Conservation (phyloP, 2,797 vertebrate genomes). For the Hoplostethus mediterraneus region DNA sequence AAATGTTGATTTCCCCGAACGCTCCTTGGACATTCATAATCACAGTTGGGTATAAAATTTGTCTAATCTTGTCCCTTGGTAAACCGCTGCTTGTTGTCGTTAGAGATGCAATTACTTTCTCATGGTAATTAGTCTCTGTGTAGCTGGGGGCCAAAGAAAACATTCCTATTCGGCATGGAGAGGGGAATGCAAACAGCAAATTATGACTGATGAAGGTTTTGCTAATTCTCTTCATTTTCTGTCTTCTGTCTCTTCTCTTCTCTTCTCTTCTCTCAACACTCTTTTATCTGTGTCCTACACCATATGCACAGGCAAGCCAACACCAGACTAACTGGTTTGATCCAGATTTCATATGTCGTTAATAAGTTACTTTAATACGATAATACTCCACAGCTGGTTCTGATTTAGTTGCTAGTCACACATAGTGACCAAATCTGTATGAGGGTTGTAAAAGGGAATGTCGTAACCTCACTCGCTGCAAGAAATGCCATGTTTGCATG, state of each 20-base stretch:
- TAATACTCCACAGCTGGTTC: conserved; percentile 30
- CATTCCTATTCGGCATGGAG: conserved; percentile 9
- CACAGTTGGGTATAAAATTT: conserved; percentile 25
- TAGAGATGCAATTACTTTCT: conserved; percentile 33
- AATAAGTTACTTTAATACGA: conserved; percentile 30
- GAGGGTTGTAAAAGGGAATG: conserved; percentile 16
- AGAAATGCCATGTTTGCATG: conserved; percentile 2
- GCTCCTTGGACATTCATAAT: conserved; percentile 16
- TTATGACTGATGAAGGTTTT: conserved; percentile 22
- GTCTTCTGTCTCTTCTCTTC: too few species aligned
- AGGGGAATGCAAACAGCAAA: conserved; percentile 33
- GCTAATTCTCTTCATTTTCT: conserved; percentile 3
- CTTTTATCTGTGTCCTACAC: background rate
- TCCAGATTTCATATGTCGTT: conserved; percentile 37
- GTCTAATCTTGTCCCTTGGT: conserved; percentile 19
- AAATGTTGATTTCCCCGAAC: conserved; percentile 24
- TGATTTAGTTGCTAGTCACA: conserved; percentile 27
- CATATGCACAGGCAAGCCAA: conserved; percentile 11
- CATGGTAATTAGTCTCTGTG: conserved; percentile 34
- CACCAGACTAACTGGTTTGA: conserved; percentile 10
- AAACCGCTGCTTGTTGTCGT: conserved; percentile 33
- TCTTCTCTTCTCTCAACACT: background rate
- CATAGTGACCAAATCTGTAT: conserved; percentile 20
- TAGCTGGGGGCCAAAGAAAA: conserved; percentile 36
- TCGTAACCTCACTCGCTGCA: background rate